Evolutionary conservation across 1,140 invertebrate genomes (phyloP), one percentile per base, ranked within the genome.

Genomic region (Plutomurus gul): DNA sequence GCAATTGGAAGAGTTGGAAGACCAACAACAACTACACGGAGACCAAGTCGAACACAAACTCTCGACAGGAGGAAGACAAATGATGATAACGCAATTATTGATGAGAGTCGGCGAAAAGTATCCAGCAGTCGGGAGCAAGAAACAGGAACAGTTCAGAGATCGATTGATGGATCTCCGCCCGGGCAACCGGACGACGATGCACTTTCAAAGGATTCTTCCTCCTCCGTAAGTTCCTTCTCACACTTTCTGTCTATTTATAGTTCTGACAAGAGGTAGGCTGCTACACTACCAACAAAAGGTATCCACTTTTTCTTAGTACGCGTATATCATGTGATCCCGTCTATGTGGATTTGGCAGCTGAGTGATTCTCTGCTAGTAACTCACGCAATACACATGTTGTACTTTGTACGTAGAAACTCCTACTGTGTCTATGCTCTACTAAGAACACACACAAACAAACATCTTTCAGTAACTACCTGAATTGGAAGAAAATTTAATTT

Each of bases 51-150:
- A 65, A 60, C 39, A 22, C 16, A 27, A 33, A 33, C 56, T 51
- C 60, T 39, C 11, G 40, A 80, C 51, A 71, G 56, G 60, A 80
- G 40, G 76, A 82, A 78, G 81, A 82, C 78, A 82, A 82, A 82
- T 82, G 78, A 80, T 82, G 81, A 82, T 82, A 82, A 82, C 75
- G 76, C 81, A 82, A 82, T 82, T 82, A 82, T 82, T 82, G 78
- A 80, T 80, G 81, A 78, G 75, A 60, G 75, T 71, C 25, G 20
- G 49, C 25, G 18, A 75, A 43, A 75, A 75, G 47, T n/a, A 75
- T 47, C 71, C 43, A 46, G 65, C 65, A 65, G 46, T 37, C 37
- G 70, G 30, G 56, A 60, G 75, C 16, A 76, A 76, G 43, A 75
- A 75, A 49, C 73, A 49, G 43, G 37, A 75, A 30, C 8, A 20